Conservation (phyloP, 2,113 vertebrate genomes). For the Charadrius vociferus region DNA sequence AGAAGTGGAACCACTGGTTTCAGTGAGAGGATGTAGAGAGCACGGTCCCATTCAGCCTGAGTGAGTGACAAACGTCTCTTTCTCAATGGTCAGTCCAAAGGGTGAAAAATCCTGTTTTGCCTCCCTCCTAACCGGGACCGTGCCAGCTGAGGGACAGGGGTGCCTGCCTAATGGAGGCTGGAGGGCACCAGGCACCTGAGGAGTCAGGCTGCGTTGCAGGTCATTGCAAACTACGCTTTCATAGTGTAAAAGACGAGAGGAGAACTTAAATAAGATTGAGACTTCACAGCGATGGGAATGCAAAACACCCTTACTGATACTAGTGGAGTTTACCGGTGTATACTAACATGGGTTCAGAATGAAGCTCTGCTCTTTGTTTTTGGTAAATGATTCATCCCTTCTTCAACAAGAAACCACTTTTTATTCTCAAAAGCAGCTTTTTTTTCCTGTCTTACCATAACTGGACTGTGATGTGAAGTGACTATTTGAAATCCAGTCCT, state of each 20-base stretch:
- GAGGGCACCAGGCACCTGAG: neutral
- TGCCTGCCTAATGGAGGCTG: neutral
- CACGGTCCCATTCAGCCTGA: neutral
- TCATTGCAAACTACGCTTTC: neutral
- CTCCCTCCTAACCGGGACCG: neutral
- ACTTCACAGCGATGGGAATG: neutral
- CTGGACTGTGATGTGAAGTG: neutral
- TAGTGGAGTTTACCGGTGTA: neutral
- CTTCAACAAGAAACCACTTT: neutral
- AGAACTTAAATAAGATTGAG: neutral
- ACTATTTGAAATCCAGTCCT: neutral
- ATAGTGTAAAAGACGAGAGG: neutral
- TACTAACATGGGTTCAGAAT: neutral
- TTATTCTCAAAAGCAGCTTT: neutral
- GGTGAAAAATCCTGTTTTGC: neutral
- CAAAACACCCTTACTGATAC: neutral
- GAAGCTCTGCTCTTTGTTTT: neutral
- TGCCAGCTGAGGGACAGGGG: neutral
- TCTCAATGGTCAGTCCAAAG: neutral
- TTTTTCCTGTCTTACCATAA: neutral
- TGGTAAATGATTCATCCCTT: neutral
- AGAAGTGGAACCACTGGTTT: neutral
- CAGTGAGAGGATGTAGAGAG: neutral
- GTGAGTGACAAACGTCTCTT: neutral
- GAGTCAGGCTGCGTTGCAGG: neutral